Conservation (phyloP, 2,113 vertebrate species). For the Cinclus cinclus region DNA sequence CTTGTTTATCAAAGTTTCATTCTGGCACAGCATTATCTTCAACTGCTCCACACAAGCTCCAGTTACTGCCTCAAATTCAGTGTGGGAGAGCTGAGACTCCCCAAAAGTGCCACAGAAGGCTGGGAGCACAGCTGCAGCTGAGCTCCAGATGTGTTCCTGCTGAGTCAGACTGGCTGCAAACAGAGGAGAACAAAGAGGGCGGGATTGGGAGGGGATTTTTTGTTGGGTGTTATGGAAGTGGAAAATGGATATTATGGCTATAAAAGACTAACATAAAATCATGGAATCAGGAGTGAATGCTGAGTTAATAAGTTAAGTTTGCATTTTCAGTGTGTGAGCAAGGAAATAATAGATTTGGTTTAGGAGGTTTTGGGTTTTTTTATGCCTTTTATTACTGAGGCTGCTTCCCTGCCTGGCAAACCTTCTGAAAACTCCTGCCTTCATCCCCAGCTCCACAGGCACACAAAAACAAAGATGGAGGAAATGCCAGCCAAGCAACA, state of each 20-base stretch:
- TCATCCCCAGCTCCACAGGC: not conserved
- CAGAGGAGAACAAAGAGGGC: not conserved
- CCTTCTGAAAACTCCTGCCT: not conserved
- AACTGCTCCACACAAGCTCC: not conserved
- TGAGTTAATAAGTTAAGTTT: conserved; percentile 35
- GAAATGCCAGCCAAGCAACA: not conserved
- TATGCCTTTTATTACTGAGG: not conserved
- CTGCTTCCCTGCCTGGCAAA: not conserved
- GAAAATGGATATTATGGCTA: conserved; percentile 1
- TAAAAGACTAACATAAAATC: conserved; percentile 56
- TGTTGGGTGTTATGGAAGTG: not conserved
- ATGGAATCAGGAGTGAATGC: conserved; percentile 48
- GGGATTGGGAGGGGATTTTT: not conserved
- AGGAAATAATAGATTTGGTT: not conserved
- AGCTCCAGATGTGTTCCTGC: conserved; percentile 38
- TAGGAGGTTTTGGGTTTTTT: not conserved
- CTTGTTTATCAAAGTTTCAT: not conserved
- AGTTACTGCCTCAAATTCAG: not conserved
- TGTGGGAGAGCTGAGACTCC: not conserved
- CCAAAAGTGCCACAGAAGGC: not conserved
- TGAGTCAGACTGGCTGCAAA: not conserved
- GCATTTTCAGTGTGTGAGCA: not conserved
- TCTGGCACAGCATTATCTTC: not conserved
- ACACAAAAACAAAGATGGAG: not conserved
- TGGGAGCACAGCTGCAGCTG: not conserved